Conservation (phyloP, 2,113 vertebrate genomes). For the Amblyopsis rosae region DNA sequence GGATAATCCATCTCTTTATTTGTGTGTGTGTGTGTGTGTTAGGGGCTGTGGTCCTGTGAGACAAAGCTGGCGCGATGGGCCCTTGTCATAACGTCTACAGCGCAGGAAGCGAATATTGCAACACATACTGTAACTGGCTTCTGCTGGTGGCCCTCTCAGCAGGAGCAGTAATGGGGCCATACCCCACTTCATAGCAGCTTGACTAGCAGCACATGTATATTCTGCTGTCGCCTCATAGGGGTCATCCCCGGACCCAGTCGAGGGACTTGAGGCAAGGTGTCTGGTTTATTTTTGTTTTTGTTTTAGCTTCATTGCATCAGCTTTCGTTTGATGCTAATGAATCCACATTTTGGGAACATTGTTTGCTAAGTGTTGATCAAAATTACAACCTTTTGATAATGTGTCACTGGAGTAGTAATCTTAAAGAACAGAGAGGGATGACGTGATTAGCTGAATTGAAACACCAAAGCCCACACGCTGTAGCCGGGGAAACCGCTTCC, state of each 20-base stretch:
- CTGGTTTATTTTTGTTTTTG: background rate
- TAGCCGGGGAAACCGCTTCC: constrained; percentile 46
- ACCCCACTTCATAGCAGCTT: constrained; percentile 32
- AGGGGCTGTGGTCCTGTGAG: constrained; percentile 34
- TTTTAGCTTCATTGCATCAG: background rate
- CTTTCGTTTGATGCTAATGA: too few relatives aligned
- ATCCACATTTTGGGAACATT: background rate
- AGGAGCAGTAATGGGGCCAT: constrained; percentile 51
- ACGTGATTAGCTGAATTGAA: constrained; percentile 62
- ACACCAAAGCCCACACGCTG: constrained; percentile 43
- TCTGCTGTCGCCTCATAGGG: constrained; percentile 40
- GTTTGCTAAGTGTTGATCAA: constrained; percentile 13
- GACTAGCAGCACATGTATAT: constrained; percentile 26
- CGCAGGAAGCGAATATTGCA: constrained; percentile 34
- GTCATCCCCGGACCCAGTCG: constrained; percentile 20
- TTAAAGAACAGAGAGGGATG: constrained; percentile 18
- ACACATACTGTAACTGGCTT: constrained; percentile 38
- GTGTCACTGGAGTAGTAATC: constrained; percentile 36
- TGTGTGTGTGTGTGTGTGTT: constrained; percentile 9
- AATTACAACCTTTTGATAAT: constrained; percentile 18
- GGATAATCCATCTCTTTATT: constrained; percentile 51
- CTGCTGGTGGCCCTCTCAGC: constrained; percentile 41
- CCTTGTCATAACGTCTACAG: constrained; percentile 40
- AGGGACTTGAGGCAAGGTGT: constrained; percentile 26
- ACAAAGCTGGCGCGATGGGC: constrained; percentile 25